Base-by-base conservation (phyloP, 2,797 vertebrate species). In the Silurus lanzhouensis region DNA sequence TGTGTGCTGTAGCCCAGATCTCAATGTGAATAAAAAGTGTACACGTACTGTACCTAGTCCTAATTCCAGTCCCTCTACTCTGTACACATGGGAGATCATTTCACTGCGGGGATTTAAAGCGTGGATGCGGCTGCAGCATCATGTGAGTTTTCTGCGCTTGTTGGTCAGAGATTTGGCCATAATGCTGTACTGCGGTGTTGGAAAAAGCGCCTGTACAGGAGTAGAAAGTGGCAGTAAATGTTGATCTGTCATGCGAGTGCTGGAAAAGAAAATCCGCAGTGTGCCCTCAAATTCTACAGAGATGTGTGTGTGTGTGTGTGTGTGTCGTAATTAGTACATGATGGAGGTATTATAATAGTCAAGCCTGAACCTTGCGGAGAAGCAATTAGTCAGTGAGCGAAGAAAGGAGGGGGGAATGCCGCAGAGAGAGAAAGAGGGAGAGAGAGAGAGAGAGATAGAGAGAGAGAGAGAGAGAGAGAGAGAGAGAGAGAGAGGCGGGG, bases 401-500 rank as follows among this genome's bases (percentile, higher is more conserved):
- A 6, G 20, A 46, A 63, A 13, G 12, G 78, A 20, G 6, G 19
- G 71, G 5, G 44, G 44, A 38, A 38, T 38, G 38, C 38, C 38
- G 38, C 38, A 38, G 38, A 38, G 38, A 38, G 38, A 38, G 38
- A 38, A 38, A 38, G 5, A 2, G 44, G 52, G 7, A 13, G 48
- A 12, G 48, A 61, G 76, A 61, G 7, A 13, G 48, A 12, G 48
- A 61, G 76, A 61, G 58, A 60, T 15, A n/a, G 57, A n/a, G 71
- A 48, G 44, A 25, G n/a, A 64, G n/a, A 64, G 63, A 64, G 63
- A n/a, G 22, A 64, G 20, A 74, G 38, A 48, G 71, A 52, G 38
- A 22, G 71, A 20, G 57, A n/a, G 10, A 22, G 70, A 1, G 70
- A 14, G 44, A 72, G 71, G 90, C 91, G 92, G 95, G 94, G 94